Percentiles rank a stretch among this genome's conserved stretches.
Conservation (phyloP, 2,797 vertebrate genomes). For the Mastacembelus armatus region DNA sequence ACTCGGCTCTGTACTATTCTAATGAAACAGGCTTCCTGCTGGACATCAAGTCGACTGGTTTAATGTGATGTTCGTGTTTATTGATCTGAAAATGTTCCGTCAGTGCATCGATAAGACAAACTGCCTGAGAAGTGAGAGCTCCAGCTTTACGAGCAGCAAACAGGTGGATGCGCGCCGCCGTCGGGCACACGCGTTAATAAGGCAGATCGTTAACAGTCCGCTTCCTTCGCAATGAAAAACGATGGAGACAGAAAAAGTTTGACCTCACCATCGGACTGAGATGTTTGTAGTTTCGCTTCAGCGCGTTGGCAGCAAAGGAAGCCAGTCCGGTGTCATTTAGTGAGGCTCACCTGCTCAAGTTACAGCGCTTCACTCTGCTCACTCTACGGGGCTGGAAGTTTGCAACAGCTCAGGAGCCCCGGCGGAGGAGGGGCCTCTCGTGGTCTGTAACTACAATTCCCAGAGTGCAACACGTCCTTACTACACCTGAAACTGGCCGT, state of each 20-base stretch:
- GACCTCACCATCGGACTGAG: constrained; percentile 66
- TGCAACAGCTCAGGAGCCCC: neutral
- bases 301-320: constrained; percentile 38
- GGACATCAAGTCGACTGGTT: constrained; percentile 28
- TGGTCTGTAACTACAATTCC: constrained; percentile 64
- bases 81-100: too few species aligned
- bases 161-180: too few species aligned
- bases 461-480: constrained; percentile 63
- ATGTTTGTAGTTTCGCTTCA: constrained; percentile 37
- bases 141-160: too few species aligned
- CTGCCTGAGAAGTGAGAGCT: too few species aligned
- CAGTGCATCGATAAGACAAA: too few species aligned
- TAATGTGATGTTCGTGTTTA: too few species aligned
- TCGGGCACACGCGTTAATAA: constrained; percentile 48
- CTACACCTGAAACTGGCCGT: constrained; percentile 81
- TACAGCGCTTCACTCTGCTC: constrained; percentile 37
- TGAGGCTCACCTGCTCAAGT: constrained; percentile 40
- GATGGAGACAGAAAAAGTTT: constrained; percentile 1
- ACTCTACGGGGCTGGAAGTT: constrained; percentile 76
- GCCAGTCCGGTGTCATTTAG: constrained; percentile 33
- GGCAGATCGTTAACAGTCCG: too few species aligned
- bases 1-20: too few species aligned
- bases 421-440: constrained; percentile 13
- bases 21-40: constrained; percentile 35
- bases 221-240: too few species aligned